phyloP scores from a whole-genome alignment of 2,888 invertebrate species.

The Salpingus planirostris region DNA sequence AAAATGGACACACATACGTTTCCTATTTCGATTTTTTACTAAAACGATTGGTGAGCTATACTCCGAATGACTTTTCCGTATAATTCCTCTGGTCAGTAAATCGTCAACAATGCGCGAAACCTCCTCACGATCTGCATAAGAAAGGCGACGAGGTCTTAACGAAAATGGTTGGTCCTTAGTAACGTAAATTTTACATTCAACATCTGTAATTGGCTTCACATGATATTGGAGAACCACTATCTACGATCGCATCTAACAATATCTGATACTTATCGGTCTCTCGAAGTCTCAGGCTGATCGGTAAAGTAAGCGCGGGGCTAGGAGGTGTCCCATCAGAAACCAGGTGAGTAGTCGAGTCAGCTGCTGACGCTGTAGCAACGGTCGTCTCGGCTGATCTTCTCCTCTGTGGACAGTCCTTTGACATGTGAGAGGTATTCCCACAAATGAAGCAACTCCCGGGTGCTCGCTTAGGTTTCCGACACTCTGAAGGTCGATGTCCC shows the following conservation, averaged over 20 bases:
- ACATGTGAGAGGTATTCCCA: conserved; percentile 7
- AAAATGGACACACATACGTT: too few relatives aligned
- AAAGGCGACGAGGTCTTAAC: too few relatives aligned
- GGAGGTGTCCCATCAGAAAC: background rate
- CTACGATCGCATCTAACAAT: conserved; percentile 1
- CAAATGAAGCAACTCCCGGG: conserved; percentile 12
- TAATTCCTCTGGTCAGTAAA: too few relatives aligned
- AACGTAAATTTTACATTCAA: too few relatives aligned
- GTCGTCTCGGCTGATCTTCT: background rate
- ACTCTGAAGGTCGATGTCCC: conserved; percentile 7
- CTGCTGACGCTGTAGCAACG: background rate
- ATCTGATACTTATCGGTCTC: conserved; percentile 1
- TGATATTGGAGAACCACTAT: conserved; percentile 2
- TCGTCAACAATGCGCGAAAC: too few relatives aligned
- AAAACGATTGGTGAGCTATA: too few relatives aligned
- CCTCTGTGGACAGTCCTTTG: conserved; percentile 8
- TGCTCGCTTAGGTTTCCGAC: conserved; percentile 8
- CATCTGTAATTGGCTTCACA: too few relatives aligned
- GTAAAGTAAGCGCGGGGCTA: background rate
- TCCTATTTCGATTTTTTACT: too few relatives aligned
- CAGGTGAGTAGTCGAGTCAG: conserved; percentile 2
- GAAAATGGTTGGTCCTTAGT: too few relatives aligned
- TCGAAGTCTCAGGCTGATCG: background rate
- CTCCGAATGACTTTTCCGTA: too few relatives aligned
- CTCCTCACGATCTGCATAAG: too few relatives aligned